These are phyloP conservation scores for Enchytraeus crypticus DNA, from an alignment of 2,888 invertebrate genomes.

Conservation along the genomic window DNA sequence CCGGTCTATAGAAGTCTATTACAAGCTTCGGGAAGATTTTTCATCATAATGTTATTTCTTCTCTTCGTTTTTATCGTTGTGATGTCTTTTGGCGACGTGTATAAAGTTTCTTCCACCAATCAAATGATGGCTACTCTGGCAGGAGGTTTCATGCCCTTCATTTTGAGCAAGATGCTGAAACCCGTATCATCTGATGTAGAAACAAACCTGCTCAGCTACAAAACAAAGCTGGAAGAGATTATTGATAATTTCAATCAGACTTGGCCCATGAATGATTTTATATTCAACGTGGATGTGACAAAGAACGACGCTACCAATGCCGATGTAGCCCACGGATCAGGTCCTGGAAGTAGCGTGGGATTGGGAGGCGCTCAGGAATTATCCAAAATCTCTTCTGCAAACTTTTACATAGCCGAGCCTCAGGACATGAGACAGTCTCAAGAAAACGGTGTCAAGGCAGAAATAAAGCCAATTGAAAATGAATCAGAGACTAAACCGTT, in stretches of 20 bases:
- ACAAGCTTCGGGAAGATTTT: constrained; percentile 42
- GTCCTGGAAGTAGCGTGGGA: no score
- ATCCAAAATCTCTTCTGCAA: no score
- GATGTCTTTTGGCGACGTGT: constrained; percentile 35
- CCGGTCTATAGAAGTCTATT: constrained; percentile 42
- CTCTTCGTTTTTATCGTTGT: constrained; percentile 46
- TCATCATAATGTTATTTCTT: constrained; percentile 42
- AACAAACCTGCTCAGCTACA: constrained; percentile 41
- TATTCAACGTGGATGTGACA: constrained; percentile 24
- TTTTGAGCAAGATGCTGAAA: constrained; percentile 24
- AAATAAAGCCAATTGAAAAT: not conserved
- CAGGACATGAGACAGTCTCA: not conserved
- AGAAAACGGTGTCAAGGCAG: not conserved
- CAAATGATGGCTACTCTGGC: constrained; percentile 27
- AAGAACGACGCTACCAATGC: no score
- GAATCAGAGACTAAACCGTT: not conserved
- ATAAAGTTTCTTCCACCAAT: constrained; percentile 24
- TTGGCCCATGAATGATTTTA: constrained; percentile 41
- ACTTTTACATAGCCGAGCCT: no score
- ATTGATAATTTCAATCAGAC: constrained; percentile 38
- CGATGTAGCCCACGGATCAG: no score
- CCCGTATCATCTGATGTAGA: constrained; percentile 27
- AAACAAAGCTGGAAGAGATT: constrained; percentile 44
- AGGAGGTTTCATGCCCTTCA: constrained; percentile 27
- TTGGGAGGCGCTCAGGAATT: no score